Base-by-base conservation (phyloP, 1,140 invertebrate species). In the Diorhabda sublineata region DNA sequence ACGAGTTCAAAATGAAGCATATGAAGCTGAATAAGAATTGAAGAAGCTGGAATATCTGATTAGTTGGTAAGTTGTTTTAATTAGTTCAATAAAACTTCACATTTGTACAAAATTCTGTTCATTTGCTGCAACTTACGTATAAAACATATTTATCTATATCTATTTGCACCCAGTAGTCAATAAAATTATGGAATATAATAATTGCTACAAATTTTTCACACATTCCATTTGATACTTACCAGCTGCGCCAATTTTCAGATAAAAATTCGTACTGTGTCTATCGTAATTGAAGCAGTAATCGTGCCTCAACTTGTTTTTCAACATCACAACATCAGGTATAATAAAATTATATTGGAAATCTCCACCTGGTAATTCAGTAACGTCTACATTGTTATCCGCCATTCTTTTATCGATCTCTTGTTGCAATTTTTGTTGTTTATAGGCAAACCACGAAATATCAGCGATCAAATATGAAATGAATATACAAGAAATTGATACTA, bases 191-290 rank as follows among this genome's bases (percentile, higher is more conserved):
- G 26, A 26, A 26, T 26, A 26, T 26, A 26, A 26, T 26, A 26
- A 26, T 26, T 26, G 26, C 26, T 26, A 26, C 26, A 26, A 26
- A 26, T 26, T 26, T 26, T 26, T 26, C 26, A 26, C 26, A 1
- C 26, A 26, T 26, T 1, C 26, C 9, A 2, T 26, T 60, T 60
- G 2, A 9, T 4, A 26, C 66, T 81, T 82, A 90, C 89, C 87
- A 70, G 89, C 87, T 64, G 89, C 89, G 71, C 90, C 90, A 71
- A 90, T 81, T 83, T 91, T 91, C 3, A 91, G 83, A 78, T 90
- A 92, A 77, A 91, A 89, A 74, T 87, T 90, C 4, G 88, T 89
- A 61, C 88, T 86, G 78, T 91, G 89, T 67, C 89, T 80, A 59
- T 86, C 88, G 59, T 82, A 82, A 69, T 82, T 86, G 78, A 87